These are phyloP conservation scores for Rhagologus leucostigma DNA, from an alignment of 2,113 vertebrate genomes.

Conservation along the genomic window DNA sequence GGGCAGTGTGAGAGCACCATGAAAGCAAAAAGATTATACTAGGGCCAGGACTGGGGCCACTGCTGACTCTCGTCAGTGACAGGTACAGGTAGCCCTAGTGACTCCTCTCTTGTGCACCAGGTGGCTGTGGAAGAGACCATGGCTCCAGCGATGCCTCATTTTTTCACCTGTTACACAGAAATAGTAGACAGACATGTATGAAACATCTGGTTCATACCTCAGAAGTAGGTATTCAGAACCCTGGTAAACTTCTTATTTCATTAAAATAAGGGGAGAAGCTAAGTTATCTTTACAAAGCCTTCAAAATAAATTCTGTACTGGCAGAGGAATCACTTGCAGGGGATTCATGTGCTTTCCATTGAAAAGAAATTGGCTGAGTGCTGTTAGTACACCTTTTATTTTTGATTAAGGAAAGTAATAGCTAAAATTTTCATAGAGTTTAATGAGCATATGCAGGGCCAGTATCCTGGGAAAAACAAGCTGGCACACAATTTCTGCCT, in stretches of 20 bases:
- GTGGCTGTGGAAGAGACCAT: background rate
- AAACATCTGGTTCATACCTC: background rate
- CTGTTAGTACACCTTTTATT: background rate
- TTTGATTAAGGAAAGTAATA: background rate
- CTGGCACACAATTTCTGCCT: background rate
- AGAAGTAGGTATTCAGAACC: background rate
- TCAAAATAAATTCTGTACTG: background rate
- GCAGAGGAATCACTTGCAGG: background rate
- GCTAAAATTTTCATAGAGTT: background rate
- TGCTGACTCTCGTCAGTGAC: background rate
- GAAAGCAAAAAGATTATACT: background rate
- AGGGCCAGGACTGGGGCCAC: too few relatives aligned
- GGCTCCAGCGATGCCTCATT: background rate
- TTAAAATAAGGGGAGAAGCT: background rate
- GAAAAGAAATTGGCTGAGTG: background rate
- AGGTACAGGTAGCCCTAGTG: background rate
- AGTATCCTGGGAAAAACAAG: background rate
- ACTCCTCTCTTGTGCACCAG: background rate
- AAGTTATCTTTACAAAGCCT: background rate
- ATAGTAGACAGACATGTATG: background rate
- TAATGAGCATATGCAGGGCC: background rate
- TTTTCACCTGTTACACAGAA: background rate
- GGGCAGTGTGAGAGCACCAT: background rate
- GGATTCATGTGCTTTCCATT: background rate
- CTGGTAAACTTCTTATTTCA: background rate